Percentiles rank a stretch among this genome's conserved stretches.
Conservation (phyloP, 2,797 vertebrate species). For the Gobio occitaniae region DNA sequence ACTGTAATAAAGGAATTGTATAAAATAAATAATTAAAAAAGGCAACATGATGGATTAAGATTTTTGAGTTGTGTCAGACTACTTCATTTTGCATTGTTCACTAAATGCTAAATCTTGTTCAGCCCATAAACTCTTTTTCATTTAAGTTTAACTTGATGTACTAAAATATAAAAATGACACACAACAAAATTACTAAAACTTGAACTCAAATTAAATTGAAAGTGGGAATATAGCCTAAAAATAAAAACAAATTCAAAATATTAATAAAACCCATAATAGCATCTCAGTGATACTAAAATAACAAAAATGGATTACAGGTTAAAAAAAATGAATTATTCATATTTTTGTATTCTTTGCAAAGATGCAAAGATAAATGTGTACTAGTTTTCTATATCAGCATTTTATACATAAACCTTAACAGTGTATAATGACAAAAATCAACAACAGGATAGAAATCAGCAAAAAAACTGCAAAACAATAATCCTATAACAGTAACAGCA, state of each 20-base stretch:
- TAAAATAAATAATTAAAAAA: not conserved
- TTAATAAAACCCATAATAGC: not conserved
- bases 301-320: not conserved
- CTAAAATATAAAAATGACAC: not conserved
- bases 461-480: not conserved
- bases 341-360: not conserved
- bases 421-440: not conserved
- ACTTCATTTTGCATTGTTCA: not conserved
- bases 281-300: not conserved
- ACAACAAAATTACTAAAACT: not conserved
- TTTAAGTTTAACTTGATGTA: not conserved
- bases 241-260: not conserved
- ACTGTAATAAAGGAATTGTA: not conserved
- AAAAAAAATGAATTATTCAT: not conserved
- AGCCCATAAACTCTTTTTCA: not conserved
- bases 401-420: not conserved
- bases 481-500: not conserved
- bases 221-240: not conserved
- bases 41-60: not conserved
- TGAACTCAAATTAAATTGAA: not conserved
- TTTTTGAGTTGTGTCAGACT: not conserved
- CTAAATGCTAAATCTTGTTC: not conserved
- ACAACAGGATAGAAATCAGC: not conserved
- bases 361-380: not conserved
- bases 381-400: not conserved